These are phyloP conservation scores for Bathynomus jamesi DNA, from an alignment of 1,140 invertebrate genomes.

Conservation along the genomic window DNA sequence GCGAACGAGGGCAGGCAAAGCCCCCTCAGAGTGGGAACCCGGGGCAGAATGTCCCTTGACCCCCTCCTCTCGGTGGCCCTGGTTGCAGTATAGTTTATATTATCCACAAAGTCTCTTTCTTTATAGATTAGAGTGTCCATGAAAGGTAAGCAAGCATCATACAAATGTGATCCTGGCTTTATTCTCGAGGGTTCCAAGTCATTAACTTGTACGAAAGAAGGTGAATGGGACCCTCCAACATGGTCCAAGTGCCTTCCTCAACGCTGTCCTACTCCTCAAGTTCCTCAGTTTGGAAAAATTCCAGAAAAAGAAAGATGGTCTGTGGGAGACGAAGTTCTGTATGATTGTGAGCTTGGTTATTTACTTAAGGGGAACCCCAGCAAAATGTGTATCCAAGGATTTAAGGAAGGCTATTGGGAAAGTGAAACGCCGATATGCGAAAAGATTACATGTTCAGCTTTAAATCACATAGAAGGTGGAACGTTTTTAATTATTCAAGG, in stretches of 20 bases:
- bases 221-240: slow-evolving; percentile 38
- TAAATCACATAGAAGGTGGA: background rate
- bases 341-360: slow-evolving; percentile 27
- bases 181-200: slow-evolving; percentile 35
- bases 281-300: slow-evolving; percentile 38
- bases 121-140: slow-evolving; percentile 25
- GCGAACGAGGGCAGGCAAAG: no score
- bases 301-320: slow-evolving; percentile 27
- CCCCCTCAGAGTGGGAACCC: no score
- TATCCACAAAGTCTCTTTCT: no score
- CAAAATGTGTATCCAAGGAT: background rate
- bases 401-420: slow-evolving; percentile 10
- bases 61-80: no score
- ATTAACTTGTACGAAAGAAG: slow-evolving; percentile 39
- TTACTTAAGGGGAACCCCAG: background rate
- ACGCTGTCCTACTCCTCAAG: slow-evolving; percentile 30
- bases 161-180: slow-evolving; percentile 40
- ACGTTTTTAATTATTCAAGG: background rate
- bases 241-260: slow-evolving; percentile 38
- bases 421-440: background rate
- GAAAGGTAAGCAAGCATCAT: slow-evolving; percentile 23
- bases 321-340: slow-evolving; percentile 18
- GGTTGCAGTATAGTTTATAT: no score
- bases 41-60: no score
- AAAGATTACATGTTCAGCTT: slow-evolving; percentile 2